Base-by-base conservation (phyloP, 2,113 vertebrate species). In the Marcusenius ussheri region DNA sequence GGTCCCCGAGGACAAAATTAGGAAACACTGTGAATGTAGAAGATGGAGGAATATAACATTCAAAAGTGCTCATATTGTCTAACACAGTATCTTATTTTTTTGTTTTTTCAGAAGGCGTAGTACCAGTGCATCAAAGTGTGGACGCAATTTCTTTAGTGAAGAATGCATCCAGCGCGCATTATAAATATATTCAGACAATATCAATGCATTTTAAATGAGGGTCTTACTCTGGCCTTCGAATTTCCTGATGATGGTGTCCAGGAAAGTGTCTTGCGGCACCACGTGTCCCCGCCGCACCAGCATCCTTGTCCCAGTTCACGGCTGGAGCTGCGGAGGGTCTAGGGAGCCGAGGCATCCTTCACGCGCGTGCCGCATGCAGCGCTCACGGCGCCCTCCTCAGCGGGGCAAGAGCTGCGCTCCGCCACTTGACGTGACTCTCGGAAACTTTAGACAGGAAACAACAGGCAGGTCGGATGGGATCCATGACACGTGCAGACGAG, bases 191-290 rank as follows among this genome's bases (percentile, higher is more conserved):
- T 8, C 7, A 80, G 11, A 31, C 7, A 56, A 83, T n/a, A 42
- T 19, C 19, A 45, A 83, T 56, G 50, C 1, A 42, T 24, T 42
- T 39, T 77, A 19, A 87, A 51, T 45, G 1, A 49, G 88, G 90
- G 2, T 92, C 96, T 97, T 95, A 97, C 97, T 96, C 93, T 97
- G 96, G 91, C 97, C 97, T 93, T 98, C 97, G 94, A 98, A 98
- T 93, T 97, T 97, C 94, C 97, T 94, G 93, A 98, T 98, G 96
- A 98, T 98, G 88, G 97, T 98, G 93, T 98, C 97, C 93, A 98
- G 94, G 94, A 98, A 98, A 92, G 97, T 98, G 94, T 98, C 97
- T 94, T 98, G 97, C 66, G 97, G 97, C 66, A 97, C 97, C 94
- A 98, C 97, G 94, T 98, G 97, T 92, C 97, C 97, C 94, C 97